Evolutionary conservation across 2,797 vertebrate genomes (phyloP), one percentile per base, ranked within the genome.

Genomic region (Miichthys miiuy): DNA sequence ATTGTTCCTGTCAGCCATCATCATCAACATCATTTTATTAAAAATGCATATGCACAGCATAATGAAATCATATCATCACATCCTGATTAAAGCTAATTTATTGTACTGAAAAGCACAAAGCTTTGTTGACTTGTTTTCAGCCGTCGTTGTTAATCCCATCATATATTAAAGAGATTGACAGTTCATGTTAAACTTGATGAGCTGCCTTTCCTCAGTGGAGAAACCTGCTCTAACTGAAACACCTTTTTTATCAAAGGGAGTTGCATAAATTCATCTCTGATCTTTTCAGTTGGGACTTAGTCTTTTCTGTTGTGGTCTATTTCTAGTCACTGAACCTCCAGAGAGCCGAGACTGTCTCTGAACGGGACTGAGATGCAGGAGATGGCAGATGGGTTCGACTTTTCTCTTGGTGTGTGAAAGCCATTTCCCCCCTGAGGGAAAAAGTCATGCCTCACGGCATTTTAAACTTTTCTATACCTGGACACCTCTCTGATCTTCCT

Each of bases 261-360:
- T 57, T 78, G 72, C 75, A 82, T 83, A 78, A 82, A 86, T 79
- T 77, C 57, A 79, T 79, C 41, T 90, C 77, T 83, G 68, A 86
- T 89, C 69, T 85, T 79, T 77, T 82, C 68, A 69, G 38, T 46
- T 57, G 83, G 78, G 85, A 90, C 71, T 38, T 57, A 48, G 34
- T 84, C 80, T 79, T 52, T 69, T 83, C 75, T 79, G 60, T 54
- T 66, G 56, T 68, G 76, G 58, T 84, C 81, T 86, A 80, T 86
- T 87, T 86, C 76, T 64, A 80, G 81, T 85, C 69, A 9, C 58
- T 73, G 75, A 83, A 61, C 88, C 89, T 82, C 84, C 74, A 80
- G 88, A 91, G 89, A 84, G 54, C 68, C 6, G 7, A 81, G 60
- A 23, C 73, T 84, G 77, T 87, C 86, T 84, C 60, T 75, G 81